Base-by-base conservation (phyloP, 2,113 vertebrate genomes). In the Polyodon spathula region DNA sequence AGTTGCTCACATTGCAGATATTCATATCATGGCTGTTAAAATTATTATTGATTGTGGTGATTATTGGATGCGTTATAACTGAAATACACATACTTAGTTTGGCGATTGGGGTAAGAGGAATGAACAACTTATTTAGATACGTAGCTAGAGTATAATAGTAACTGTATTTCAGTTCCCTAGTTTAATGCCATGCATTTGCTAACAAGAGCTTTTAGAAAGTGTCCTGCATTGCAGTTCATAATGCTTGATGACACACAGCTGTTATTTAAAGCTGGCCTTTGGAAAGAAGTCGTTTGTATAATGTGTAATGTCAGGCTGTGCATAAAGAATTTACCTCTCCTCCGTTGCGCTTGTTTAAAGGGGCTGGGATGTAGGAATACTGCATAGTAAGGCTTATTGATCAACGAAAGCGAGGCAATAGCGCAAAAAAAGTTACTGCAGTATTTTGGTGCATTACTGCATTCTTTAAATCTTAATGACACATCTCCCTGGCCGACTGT, bases 201-300 rank as follows among this genome's bases (percentile, higher is more conserved):
- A n/a, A n/a, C n/a, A n/a, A n/a, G n/a, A n/a, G n/a, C n/a, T n/a
- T 15, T 3, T 52, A 57, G 55, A 39, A 57, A 39, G 10, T 16
- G 4, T 42, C 37, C 44, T 59, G 58, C 58, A 60, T n/a, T 60
- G 58, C 58, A 50, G 58, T 60, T 15, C n/a, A 39, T 38, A 51
- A 42, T 8, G 11, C 16, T 59, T 46, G 38, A 38, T 16, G 16
- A 16, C 15, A 16, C 53, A 17, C 7, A 16, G 11, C 16, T 27
- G 37, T 9, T 44, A 44, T 44, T n/a, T n/a, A n/a, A n/a, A n/a
- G n/a, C n/a, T n/a, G n/a, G n/a, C n/a, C n/a, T n/a, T n/a, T n/a
- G n/a, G n/a, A n/a, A n/a, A n/a, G n/a, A 16, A 27, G 4, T 2
- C 53, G 37, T 14, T 27, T 7, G 53, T 16, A 8, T 14, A 8